Conservation (phyloP, 2,113 vertebrate species). For the Anseranas semipalmata region DNA sequence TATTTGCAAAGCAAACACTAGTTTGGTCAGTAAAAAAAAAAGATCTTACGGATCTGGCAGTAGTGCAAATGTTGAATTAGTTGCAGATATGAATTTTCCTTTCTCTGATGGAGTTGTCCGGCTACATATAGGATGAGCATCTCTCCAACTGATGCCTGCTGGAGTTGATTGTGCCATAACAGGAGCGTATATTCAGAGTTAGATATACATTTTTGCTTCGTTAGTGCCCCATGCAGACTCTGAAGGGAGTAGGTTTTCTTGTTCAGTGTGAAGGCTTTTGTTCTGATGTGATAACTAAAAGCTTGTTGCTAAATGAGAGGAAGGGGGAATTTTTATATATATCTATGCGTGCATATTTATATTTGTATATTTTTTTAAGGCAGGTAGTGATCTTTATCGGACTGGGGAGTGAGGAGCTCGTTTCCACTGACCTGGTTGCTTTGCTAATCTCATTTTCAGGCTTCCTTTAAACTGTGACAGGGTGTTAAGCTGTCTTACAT, state of each 20-base stretch:
- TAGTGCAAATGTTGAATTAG: constrained; percentile 41
- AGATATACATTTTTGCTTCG: constrained; percentile 8
- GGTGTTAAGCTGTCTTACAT: constrained; percentile 34
- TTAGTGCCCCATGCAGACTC: neutral
- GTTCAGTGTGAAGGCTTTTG: neutral
- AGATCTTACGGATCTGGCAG: constrained; percentile 1
- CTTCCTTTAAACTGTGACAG: constrained; percentile 33
- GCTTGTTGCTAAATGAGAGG: neutral
- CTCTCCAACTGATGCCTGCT: constrained; percentile 38
- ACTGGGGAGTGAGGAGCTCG: neutral
- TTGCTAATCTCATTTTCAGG: constrained; percentile 52
- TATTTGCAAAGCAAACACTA: constrained; percentile 3
- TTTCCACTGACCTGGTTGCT: constrained; percentile 34
- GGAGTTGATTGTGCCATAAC: constrained; percentile 2
- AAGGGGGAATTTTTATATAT: neutral
- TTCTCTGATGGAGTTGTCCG: neutral
- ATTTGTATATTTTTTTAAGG: neutral
- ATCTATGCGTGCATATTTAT: neutral
- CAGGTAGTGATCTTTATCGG: neutral
- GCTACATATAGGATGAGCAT: constrained; percentile 17
- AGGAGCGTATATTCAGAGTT: constrained; percentile 7
- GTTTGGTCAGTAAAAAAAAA: constrained; percentile 2
- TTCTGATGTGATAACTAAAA: neutral
- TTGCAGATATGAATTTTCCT: neutral
- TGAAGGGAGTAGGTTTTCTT: neutral